Conservation (phyloP, 64 coral and sea anemone species). For the Stichodactyla mertensii region DNA sequence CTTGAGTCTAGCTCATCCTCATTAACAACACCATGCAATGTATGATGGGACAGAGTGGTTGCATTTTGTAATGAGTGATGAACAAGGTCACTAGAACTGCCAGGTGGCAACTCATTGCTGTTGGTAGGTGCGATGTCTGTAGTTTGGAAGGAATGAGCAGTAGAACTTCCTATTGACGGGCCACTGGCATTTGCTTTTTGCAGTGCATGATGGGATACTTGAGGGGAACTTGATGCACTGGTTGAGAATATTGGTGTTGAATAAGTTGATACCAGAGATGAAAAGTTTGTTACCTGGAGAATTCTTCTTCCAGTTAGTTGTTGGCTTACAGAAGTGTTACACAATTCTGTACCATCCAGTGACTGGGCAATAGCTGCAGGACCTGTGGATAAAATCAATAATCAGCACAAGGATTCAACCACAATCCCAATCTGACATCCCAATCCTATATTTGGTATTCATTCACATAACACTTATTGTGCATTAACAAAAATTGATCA, state of each 20-base stretch:
- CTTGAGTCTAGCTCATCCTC: neutral
- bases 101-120: constrained; percentile 17
- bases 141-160: neutral
- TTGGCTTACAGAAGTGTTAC: constrained; percentile 20
- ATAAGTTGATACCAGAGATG: neutral
- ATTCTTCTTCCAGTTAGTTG: constrained; percentile 16
- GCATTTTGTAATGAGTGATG: neutral
- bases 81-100: constrained; percentile 8
- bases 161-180: neutral
- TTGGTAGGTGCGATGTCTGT: constrained; percentile 2
- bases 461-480: too few relatives aligned
- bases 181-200: neutral
- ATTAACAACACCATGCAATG: constrained; percentile 27
- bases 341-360: constrained; percentile 40
- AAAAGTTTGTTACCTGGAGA: constrained; percentile 8
- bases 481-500: too few relatives aligned
- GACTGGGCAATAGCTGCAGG: constrained; percentile 60
- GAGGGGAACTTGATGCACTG: constrained; percentile 10
- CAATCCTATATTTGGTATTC: too few relatives aligned
- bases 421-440: too few relatives aligned
- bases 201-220: constrained; percentile 3
- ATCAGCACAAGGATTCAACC: neutral
- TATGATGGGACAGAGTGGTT: constrained; percentile 19
- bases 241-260: neutral
- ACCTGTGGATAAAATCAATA: constrained; percentile 5